Evolutionary conservation across 2,888 invertebrate species (phyloP).

Genomic region (Drosophila lacicola): DNA sequence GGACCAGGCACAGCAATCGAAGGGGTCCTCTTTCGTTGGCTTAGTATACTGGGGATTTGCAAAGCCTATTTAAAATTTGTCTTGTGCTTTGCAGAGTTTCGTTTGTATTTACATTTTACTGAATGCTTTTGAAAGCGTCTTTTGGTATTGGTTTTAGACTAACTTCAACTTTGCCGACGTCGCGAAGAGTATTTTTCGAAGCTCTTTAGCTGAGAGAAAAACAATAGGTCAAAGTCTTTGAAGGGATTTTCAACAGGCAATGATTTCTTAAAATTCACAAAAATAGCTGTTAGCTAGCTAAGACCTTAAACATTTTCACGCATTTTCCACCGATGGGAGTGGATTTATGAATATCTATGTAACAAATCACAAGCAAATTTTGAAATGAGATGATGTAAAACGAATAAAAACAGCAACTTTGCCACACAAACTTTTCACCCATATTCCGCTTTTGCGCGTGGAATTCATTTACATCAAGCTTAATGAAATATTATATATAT

Average conservation of each 20-base stretch:
- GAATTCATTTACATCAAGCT: too few relatives aligned
- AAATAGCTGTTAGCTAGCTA: too few relatives aligned
- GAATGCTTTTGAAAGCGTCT: slow-evolving; percentile 22
- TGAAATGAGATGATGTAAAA: too few relatives aligned
- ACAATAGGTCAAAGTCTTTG: background rate
- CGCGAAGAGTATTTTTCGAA: background rate
- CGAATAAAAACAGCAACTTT: too few relatives aligned
- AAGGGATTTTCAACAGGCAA: background rate
- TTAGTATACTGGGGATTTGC: slow-evolving; percentile 66
- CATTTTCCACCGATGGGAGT: too few relatives aligned
- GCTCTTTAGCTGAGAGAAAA: background rate
- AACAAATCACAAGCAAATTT: too few relatives aligned
- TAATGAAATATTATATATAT: too few relatives aligned
- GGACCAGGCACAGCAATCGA: slow-evolving; percentile 24
- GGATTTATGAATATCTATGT: too few relatives aligned
- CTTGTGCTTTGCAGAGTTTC: slow-evolving; percentile 29
- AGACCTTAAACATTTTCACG: too few relatives aligned
- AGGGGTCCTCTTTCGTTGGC: slow-evolving; percentile 47
- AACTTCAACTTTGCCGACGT: background rate
- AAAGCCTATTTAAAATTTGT: slow-evolving; percentile 74
- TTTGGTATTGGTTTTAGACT: slow-evolving; percentile 11
- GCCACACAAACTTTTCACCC: too few relatives aligned
- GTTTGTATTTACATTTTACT: slow-evolving; percentile 68
- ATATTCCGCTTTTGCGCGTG: too few relatives aligned
- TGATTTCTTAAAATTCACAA: too few relatives aligned